phyloP scores from a whole-genome alignment of 2,888 invertebrate species.

The Operophtera brumata region DNA sequence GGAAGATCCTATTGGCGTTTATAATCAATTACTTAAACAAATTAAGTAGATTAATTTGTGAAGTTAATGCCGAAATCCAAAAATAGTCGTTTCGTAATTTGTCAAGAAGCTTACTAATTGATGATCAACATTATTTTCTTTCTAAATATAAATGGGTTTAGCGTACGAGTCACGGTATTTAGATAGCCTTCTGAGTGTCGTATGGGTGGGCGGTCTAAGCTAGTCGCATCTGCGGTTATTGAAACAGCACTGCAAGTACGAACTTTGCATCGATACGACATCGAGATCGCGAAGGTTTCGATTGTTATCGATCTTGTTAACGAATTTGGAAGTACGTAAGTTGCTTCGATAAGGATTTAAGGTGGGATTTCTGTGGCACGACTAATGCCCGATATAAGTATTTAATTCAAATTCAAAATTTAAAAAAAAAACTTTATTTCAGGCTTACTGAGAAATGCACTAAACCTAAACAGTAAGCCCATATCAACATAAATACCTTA shows the following conservation, averaged over 20 bases:
- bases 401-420: too few relatives aligned
- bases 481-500: too few relatives aligned
- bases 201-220: slow-evolving; percentile 6
- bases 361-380: too few relatives aligned
- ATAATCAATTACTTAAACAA: slow-evolving; percentile 17
- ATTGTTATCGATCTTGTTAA: too few relatives aligned
- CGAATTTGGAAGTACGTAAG: too few relatives aligned
- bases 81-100: slow-evolving; percentile 14
- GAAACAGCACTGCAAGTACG: not conserved
- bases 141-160: slow-evolving; percentile 1
- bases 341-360: too few relatives aligned
- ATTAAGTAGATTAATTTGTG: slow-evolving; percentile 28
- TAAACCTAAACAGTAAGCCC: too few relatives aligned
- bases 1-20: slow-evolving; percentile 10
- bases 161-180: slow-evolving; percentile 4
- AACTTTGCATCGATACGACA: too few relatives aligned
- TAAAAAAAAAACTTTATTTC: too few relatives aligned
- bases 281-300: too few relatives aligned
- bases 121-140: slow-evolving; percentile 10
- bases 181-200: slow-evolving; percentile 15
- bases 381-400: too few relatives aligned
- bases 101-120: slow-evolving; percentile 15
- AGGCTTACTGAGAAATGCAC: too few relatives aligned
- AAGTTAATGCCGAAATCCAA: slow-evolving; percentile 20
- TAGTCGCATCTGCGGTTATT: not conserved